Conservation (phyloP, 2,888 invertebrate species). For the Tiliacea aurago region DNA sequence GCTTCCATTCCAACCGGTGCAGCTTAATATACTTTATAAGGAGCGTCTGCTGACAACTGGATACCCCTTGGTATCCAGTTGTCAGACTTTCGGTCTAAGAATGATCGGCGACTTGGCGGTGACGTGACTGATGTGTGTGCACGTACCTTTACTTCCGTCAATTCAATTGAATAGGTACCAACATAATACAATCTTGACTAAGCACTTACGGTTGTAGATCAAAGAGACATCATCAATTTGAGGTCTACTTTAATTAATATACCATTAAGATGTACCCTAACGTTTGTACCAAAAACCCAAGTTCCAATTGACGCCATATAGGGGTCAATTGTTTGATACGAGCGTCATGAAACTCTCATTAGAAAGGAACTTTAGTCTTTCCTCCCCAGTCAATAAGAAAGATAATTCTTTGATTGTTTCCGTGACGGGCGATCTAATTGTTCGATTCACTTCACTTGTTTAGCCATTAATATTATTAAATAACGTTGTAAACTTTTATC, state of each 20-base stretch:
- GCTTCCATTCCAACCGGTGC: no score
- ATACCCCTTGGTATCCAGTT: no score
- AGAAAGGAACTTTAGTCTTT: slow-evolving; percentile 30
- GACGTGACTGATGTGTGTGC: background rate
- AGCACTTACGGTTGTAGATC: slow-evolving; percentile 54
- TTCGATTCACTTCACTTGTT: slow-evolving; percentile 64
- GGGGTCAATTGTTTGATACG: slow-evolving; percentile 80
- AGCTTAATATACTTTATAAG: no score
- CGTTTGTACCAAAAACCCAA: slow-evolving; percentile 72
- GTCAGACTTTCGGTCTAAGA: no score
- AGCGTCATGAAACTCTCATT: slow-evolving; percentile 16
- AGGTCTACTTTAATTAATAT: slow-evolving; percentile 77
- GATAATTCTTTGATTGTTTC: slow-evolving; percentile 33
- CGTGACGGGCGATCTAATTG: slow-evolving; percentile 50
- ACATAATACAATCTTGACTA: slow-evolving; percentile 61
- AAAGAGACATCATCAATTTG: slow-evolving; percentile 67
- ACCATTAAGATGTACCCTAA: slow-evolving; percentile 76
- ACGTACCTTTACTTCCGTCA: slow-evolving; percentile 22
- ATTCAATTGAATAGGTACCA: slow-evolving; percentile 35
- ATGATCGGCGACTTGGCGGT: no score
- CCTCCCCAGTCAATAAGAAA: background rate
- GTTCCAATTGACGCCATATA: slow-evolving; percentile 79
- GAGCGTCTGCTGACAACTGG: no score
- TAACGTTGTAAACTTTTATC: slow-evolving; percentile 61
- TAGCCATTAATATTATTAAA: slow-evolving; percentile 65